phyloP scores from a whole-genome alignment of 2,113 vertebrate genomes.

The Nematolebias whitei region DNA sequence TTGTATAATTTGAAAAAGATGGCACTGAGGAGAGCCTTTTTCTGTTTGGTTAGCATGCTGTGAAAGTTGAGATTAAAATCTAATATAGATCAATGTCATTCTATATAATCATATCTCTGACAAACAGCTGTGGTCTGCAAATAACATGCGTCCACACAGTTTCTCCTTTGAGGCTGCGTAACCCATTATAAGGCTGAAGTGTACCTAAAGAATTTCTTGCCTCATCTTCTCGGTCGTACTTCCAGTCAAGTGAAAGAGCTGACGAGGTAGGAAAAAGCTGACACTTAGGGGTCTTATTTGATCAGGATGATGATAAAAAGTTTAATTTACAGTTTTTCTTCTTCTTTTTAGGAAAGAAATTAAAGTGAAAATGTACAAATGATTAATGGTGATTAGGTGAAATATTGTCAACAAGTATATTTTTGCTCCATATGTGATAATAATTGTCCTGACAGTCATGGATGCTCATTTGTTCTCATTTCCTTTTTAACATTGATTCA shows the following conservation, averaged over 20 bases:
- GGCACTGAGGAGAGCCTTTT: slow-evolving; percentile 48
- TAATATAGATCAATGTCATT: slow-evolving; percentile 59
- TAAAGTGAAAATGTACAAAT: slow-evolving; percentile 14
- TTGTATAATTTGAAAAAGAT: slow-evolving; percentile 41
- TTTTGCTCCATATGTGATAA: slow-evolving; percentile 26
- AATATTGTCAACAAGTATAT: slow-evolving; percentile 38
- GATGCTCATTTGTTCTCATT: slow-evolving; percentile 51
- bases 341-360: not conserved
- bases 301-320: slow-evolving; percentile 59
- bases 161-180: slow-evolving; percentile 35
- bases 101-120: slow-evolving; percentile 70
- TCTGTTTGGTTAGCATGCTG: slow-evolving; percentile 13
- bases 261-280: slow-evolving; percentile 68
- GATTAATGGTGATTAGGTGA: slow-evolving; percentile 48
- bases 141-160: slow-evolving; percentile 50
- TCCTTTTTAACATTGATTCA: slow-evolving; percentile 34
- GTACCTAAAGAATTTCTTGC: slow-evolving; percentile 64
- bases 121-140: slow-evolving; percentile 71
- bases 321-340: slow-evolving; percentile 44
- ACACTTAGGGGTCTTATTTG: slow-evolving; percentile 60
- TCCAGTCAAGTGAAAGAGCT: slow-evolving; percentile 66
- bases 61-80: slow-evolving; percentile 61
- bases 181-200: slow-evolving; percentile 66
- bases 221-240: slow-evolving; percentile 68
- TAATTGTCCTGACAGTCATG: slow-evolving; percentile 27